phyloP scores from a whole-genome alignment of 2,888 invertebrate genomes.

The Himalopsyche japonica region DNA sequence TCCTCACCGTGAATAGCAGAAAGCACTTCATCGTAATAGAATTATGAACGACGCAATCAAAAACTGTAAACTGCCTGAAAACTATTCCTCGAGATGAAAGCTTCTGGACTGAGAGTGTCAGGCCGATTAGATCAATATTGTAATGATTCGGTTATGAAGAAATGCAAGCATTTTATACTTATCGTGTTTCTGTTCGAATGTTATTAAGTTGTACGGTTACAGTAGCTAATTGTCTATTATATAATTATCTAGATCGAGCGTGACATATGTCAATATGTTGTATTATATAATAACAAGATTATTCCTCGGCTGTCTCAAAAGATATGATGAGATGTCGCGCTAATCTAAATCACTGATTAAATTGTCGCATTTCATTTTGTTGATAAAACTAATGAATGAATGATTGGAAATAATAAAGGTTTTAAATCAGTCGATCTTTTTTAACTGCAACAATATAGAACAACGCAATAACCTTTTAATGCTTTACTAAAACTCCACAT shows the following conservation, averaged over 20 bases:
- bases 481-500: too few species aligned
- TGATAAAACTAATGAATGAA: too few species aligned
- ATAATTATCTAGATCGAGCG: neutral
- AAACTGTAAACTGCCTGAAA: neutral
- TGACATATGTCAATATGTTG: neutral
- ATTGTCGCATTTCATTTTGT: too few species aligned
- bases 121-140: neutral
- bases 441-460: too few species aligned
- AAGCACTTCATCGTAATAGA: neutral
- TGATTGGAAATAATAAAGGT: too few species aligned
- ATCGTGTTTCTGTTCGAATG: neutral
- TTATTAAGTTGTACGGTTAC: neutral
- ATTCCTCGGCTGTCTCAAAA: neutral
- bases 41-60: neutral
- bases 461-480: too few species aligned
- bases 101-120: neutral
- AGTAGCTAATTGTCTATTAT: neutral
- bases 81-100: neutral
- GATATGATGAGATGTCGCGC: neutral
- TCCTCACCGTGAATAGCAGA: neutral
- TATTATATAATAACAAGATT: neutral
- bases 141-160: neutral
- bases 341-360: too few species aligned
- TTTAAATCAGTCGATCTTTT: too few species aligned
- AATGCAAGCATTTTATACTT: neutral